Percentiles rank a stretch among this genome's conserved stretches.
Evolutionary conservation across 2,797 vertebrate genomes (phyloP).

Genomic region (Glyptemys insculpta): DNA sequence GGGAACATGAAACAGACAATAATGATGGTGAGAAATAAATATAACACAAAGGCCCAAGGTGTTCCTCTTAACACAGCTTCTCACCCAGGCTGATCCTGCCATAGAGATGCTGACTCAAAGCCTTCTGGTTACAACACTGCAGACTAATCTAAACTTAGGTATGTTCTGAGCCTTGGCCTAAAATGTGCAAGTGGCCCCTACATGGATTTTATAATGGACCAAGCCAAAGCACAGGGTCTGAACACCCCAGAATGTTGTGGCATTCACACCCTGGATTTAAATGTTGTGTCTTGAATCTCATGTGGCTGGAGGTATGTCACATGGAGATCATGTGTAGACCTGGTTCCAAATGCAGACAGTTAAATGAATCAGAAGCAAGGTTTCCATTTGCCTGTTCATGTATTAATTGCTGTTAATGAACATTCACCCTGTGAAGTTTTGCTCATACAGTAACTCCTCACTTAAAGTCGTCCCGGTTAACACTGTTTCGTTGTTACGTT

Average conservation of each 20-base stretch:
- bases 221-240: not conserved
- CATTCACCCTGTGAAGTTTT: not conserved
- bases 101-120: not conserved
- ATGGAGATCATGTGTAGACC: not conserved
- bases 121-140: accelerated
- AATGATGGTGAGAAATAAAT: not conserved
- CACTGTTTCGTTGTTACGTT: no score
- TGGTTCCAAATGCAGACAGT: not conserved
- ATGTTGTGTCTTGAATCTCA: not conserved
- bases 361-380: not conserved
- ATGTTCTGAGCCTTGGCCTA: not conserved
- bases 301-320: not conserved
- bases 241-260: not conserved
- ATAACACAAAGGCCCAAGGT: not conserved
- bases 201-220: not conserved
- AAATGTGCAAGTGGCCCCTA: not conserved
- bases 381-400: not conserved
- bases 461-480: no score
- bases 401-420: not conserved
- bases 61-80: constrained; percentile 1
- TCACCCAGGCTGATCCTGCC: constrained; percentile 8
- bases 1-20: not conserved
- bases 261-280: not conserved
- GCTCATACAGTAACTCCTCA: no score
- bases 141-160: not conserved